A percentile compares a stretch with the other conserved stretches of the same genome.
Conservation (phyloP, 2,888 invertebrate species). For the Leptopterna dolabrata region DNA sequence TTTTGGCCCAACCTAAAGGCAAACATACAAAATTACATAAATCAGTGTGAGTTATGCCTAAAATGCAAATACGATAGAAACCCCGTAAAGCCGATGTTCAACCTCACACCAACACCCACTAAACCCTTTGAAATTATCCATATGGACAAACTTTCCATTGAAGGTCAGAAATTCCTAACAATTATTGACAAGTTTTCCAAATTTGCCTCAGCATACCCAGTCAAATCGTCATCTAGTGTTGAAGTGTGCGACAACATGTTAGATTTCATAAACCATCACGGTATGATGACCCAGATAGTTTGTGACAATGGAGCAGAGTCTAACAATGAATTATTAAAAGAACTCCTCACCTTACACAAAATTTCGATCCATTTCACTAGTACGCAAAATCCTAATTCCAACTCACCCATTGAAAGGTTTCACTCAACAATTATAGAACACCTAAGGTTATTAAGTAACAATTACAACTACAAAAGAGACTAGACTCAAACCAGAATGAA, state of each 20-base stretch:
- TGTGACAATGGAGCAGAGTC: constrained; percentile 52
- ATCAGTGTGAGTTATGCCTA: constrained; percentile 31
- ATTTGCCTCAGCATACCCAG: constrained; percentile 24
- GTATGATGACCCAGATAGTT: constrained; percentile 19
- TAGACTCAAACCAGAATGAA: too few species aligned
- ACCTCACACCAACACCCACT: constrained; percentile 15
- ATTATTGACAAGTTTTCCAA: constrained; percentile 48
- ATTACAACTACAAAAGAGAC: too few species aligned
- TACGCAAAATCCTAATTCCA: constrained; percentile 47
- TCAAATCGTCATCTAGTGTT: neutral
- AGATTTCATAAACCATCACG: constrained; percentile 35
- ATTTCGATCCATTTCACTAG: constrained; percentile 37
- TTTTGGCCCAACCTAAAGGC: constrained; percentile 45
- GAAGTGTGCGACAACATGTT: constrained; percentile 16
- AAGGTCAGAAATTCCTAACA: constrained; percentile 39
- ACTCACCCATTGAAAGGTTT: constrained; percentile 43
- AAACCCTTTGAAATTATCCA: constrained; percentile 42
- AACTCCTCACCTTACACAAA: constrained; percentile 31
- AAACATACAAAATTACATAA: neutral
- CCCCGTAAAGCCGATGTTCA: constrained; percentile 26
- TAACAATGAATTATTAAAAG: constrained; percentile 18
- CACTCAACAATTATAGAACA: constrained; percentile 50
- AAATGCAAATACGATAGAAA: constrained; percentile 35
- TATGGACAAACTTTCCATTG: constrained; percentile 16
- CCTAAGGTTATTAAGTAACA: constrained; percentile 24